Base-by-base conservation (phyloP, 23 tunicate genomes). In the Oikopleura dioica region DNA sequence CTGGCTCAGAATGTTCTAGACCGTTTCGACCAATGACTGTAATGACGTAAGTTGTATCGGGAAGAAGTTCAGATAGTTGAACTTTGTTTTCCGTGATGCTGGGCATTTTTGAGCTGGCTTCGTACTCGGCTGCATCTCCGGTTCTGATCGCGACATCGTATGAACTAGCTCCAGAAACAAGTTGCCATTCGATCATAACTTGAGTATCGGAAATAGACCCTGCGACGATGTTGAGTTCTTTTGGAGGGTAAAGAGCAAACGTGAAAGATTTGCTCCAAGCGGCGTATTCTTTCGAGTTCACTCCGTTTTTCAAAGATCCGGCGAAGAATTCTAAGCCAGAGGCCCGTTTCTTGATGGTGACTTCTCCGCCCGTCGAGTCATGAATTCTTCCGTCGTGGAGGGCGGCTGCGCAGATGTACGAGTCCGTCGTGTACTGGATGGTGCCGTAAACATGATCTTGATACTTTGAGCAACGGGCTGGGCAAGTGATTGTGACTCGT, bases 321-420 rank as follows among this genome's bases (percentile, higher is more conserved):
- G 81, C 85, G 69, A 80, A 88, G 79, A 78, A 79, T 23, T 68
- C 35, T 0, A 84, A 33, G 30, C 88, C 88, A 2, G 80, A 81
- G 55, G 55, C 21, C 23, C 83, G 44, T 76, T 83, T 83, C 59
- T 78, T 81, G 23, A 88, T 84, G 34, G 81, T 76, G 2, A 84
- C 87, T 24, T 44, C 80, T 21, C 95, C 95, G 2, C 95, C 95
- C 26, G 81, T 75, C 35, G 79, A 78, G 81, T 82, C 84, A 59
- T 81, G 75, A 26, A 88, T 79, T 35, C 88, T 58, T 1, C 88
- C 88, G 59, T 88, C 95, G 76, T 88, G 95, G 35, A 88, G 82
- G 35, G 95, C 95, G 0, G 95, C 95, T 58, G 82, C 84, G 77
- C 95, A 88, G 23, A 88, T 79, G 72, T 76, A 79, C 0, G 95